Percentiles rank a stretch among this genome's conserved stretches.
phyloP scores from a whole-genome alignment of 2,113 vertebrate genomes.

The Collichthys lucidus region DNA sequence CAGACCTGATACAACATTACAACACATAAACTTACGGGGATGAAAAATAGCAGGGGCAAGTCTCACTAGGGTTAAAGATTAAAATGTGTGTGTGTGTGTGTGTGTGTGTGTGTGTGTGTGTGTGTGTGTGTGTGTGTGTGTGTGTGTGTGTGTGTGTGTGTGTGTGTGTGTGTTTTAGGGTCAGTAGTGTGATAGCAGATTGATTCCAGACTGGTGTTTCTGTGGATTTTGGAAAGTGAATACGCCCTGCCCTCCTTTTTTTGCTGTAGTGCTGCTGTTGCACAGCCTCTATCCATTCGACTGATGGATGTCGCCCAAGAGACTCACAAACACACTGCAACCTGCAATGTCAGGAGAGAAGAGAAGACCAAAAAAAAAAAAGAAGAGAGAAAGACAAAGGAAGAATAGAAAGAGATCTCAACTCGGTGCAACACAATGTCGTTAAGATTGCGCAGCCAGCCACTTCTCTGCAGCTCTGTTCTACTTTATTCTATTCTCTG shows the following conservation, averaged over 20 bases:
- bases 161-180: conserved; percentile 42
- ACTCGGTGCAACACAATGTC: background rate
- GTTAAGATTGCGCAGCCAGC: background rate
- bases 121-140: no score
- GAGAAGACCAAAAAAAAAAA: conserved; percentile 27
- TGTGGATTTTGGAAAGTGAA: conserved; percentile 66
- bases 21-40: conserved; percentile 70
- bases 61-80: conserved; percentile 69
- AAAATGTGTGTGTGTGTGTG: conserved; percentile 47
- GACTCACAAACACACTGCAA: conserved; percentile 59
- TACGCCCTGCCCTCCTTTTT: conserved; percentile 49
- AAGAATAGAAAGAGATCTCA: conserved; percentile 25
- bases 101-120: no score
- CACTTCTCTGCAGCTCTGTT: conserved; percentile 46
- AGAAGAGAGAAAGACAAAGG: conserved; percentile 42
- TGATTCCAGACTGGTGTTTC: conserved; percentile 82
- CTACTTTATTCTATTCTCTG: conserved; percentile 27
- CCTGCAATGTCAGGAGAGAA: conserved; percentile 53
- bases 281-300: conserved; percentile 45
- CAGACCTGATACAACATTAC: conserved; percentile 73
- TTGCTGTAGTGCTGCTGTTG: conserved; percentile 43
- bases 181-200: conserved; percentile 72
- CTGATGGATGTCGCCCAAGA: conserved; percentile 69
- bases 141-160: no score
- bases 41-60: conserved; percentile 72